phyloP scores from a whole-genome alignment of 1,140 invertebrate genomes.

The Drosophila erecta region DNA sequence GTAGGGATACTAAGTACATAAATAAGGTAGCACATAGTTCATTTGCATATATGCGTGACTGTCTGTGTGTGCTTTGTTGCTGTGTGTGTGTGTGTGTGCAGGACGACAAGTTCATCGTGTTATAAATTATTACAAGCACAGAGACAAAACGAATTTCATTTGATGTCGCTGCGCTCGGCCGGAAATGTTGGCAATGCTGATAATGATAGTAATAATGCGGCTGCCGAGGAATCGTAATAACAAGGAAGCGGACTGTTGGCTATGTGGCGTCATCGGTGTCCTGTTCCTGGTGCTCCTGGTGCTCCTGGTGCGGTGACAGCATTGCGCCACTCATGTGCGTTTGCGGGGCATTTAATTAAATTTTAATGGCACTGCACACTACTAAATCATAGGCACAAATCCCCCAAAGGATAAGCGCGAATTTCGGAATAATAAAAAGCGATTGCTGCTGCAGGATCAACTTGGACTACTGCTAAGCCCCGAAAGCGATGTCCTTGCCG shows the following conservation, averaged over 20 bases:
- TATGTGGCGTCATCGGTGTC: constrained; percentile 29
- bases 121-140: constrained; percentile 67
- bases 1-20: background rate
- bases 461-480: constrained; percentile 27
- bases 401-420: constrained; percentile 53
- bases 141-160: constrained; percentile 59
- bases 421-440: constrained; percentile 57
- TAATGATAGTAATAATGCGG: constrained; percentile 16
- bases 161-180: constrained; percentile 28
- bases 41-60: constrained; percentile 49
- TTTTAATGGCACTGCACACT: constrained; percentile 70
- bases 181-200: constrained; percentile 10
- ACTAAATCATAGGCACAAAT: constrained; percentile 74
- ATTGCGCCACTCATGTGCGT: constrained; percentile 10
- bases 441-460: constrained; percentile 29
- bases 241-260: constrained; percentile 6
- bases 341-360: constrained; percentile 69
- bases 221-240: constrained; percentile 3
- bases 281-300: constrained; percentile 11
- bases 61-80: background rate
- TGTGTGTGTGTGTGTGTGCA: constrained; percentile 7
- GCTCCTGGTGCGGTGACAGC: background rate
- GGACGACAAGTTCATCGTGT: constrained; percentile 63
- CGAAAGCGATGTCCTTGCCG: constrained; percentile 23
- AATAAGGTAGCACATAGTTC: constrained; percentile 4